Evolutionary conservation across 2,113 vertebrate genomes (phyloP), one percentile per base, ranked within the genome.

Genomic region (Ictalurus punctatus): DNA sequence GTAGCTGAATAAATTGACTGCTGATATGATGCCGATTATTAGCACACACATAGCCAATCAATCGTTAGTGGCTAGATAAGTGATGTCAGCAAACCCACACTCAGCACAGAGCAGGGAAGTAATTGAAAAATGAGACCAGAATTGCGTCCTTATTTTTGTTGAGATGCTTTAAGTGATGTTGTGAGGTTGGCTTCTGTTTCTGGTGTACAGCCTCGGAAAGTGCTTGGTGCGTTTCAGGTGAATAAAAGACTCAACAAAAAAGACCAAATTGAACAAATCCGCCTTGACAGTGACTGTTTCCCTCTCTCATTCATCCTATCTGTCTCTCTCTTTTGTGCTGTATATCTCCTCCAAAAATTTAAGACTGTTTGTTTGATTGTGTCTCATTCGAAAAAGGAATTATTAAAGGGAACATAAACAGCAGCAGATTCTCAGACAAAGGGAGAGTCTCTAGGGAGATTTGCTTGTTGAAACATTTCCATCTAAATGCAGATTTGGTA

Each of bases 401-500:
- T 73, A 37, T 58, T 83, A 63, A 61, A 92, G 84, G 81, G 88
- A 92, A 92, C 87, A 92, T 48, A 93, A 91, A 90, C 81, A 84
- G 83, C 90, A 85, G 90, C 86, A 87, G 91, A 90, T 92, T 93
- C 91, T 76, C 90, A 95, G 93, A 95, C 92, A 94, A 95, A 93
- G 89, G 23, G 37, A 83, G 54, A 37, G 88, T 90, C 92, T 94
- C 90, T 23, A 34, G 89, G 84, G 93, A 91, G 91, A 91, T 93
- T 89, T 89, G 93, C 90, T 89, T 91, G 92, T 94, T 92, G 93
- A 95, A 94, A 94, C 92, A 94, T 93, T 96, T 94, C 93, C 78
- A 96, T 96, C 93, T 95, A 96, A 96, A 96, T 95, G 95, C 94
- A 95, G 95, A 96, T 96, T 95, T 92, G 88, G 91, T 92, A 69